Evolutionary conservation across 2,888 invertebrate genomes (phyloP).

Genomic region (Cataglyphis rosenhaueri): DNA sequence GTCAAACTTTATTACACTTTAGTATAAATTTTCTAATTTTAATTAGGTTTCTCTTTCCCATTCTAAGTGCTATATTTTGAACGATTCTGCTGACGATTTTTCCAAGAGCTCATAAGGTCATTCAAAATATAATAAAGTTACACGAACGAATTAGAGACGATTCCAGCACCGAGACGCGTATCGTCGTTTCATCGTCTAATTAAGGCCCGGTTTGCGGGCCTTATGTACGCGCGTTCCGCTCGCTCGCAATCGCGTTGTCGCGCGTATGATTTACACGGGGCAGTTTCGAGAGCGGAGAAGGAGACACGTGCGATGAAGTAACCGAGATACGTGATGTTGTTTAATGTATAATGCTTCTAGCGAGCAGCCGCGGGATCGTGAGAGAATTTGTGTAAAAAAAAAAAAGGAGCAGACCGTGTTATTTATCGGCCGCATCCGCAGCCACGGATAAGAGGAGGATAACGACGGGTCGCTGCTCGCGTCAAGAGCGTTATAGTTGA

Average conservation of each 20-base stretch:
- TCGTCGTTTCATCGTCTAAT: constrained; percentile 77
- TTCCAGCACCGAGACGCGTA: constrained; percentile 13
- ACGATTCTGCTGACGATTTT: background rate
- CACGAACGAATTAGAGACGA: constrained; percentile 7
- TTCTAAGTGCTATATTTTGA: background rate
- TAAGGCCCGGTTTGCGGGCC: constrained; percentile 66
- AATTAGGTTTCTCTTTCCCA: background rate
- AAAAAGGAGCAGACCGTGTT: constrained; percentile 37
- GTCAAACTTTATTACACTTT: background rate
- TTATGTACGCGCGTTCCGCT: constrained; percentile 51
- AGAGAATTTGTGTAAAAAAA: constrained; percentile 64
- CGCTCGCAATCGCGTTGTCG: constrained; percentile 59
- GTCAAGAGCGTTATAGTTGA: constrained; percentile 31
- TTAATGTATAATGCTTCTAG: constrained; percentile 57
- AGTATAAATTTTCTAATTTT: background rate
- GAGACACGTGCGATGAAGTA: constrained; percentile 80
- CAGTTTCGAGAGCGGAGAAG: constrained; percentile 75
- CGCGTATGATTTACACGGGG: constrained; percentile 79
- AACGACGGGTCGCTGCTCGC: constrained; percentile 16
- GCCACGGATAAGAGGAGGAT: constrained; percentile 27
- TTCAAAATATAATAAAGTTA: constrained; percentile 14
- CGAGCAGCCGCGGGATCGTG: constrained; percentile 57
- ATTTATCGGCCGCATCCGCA: constrained; percentile 44
- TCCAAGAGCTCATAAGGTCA: background rate
- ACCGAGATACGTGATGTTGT: constrained; percentile 80